Base-by-base conservation (phyloP, 1,140 invertebrate genomes). In the Rhopalosiphum maidis region DNA sequence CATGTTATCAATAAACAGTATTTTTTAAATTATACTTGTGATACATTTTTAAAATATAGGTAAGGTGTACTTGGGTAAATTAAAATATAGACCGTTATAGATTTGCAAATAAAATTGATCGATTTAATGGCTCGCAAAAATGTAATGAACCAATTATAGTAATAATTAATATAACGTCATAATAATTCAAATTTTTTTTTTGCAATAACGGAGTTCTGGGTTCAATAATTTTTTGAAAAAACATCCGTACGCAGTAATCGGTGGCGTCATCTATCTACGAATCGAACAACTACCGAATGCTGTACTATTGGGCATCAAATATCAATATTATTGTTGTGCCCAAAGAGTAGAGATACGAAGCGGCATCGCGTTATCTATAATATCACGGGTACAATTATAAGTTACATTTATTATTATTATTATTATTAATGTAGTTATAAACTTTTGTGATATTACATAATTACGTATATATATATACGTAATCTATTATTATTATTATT, bases 391-490 rank as follows among this genome's bases (percentile, higher is more conserved):
- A 77, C 23, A 68, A 77, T 77, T n/a, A 77, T n/a, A 77, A 68
- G 30, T 68, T 68, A 68, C 15, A 68, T 68, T n/a, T 68, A 68
- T n/a, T 68, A n/a, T 5, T 68, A 68, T 68, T 68, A n/a, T 68
- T 68, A 68, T 54, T 23, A 54, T n/a, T n/a, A 77, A n/a, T 77
- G 60, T 77, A 77, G 60, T 77, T 6, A 77, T 6, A 77, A 6
- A 77, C n/a, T n/a, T 77, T 35, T 77, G 60, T 77, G 60, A 77
- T 77, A 77, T 77, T 77, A 77, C 60, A 15, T 77, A 77, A 77
- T n/a, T 77, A n/a, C 15, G 48, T 77, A 77, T 21, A 5, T 21
- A 68, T 18, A 77, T 77, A n/a, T 77, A 30, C 15, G 60, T 35
- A 21, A 68, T 68, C 48, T 68, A 60, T 30, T 68, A 68, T n/a